A percentile compares a stretch with the other conserved stretches of the same genome.
phyloP scores from a whole-genome alignment of 2,797 vertebrate species.

The Muscicapa comitata region DNA sequence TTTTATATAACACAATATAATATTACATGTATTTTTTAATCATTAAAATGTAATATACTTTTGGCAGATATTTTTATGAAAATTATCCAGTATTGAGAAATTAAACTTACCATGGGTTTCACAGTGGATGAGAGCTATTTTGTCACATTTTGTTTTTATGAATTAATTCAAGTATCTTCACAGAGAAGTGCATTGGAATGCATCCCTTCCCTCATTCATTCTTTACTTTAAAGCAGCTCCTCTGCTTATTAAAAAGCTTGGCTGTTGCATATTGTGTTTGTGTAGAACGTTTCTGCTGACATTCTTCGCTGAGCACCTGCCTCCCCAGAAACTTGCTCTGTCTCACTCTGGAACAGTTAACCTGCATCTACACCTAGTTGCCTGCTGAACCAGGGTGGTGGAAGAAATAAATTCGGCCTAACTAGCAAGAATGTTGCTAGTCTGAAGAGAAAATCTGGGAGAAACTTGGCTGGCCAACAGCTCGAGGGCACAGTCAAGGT shows the following conservation, averaged over 20 bases:
- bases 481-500: neutral
- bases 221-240: neutral
- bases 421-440: neutral
- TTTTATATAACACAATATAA: neutral
- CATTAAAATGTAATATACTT: neutral
- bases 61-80: neutral
- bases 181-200: neutral
- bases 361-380: neutral
- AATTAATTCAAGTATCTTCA: neutral
- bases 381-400: neutral
- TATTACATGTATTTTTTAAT: neutral
- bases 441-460: neutral
- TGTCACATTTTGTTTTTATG: neutral
- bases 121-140: neutral
- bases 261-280: neutral
- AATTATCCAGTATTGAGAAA: neutral
- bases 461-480: neutral
- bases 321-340: neutral
- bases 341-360: neutral
- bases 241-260: neutral
- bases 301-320: accelerated
- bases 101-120: neutral
- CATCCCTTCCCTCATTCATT: neutral
- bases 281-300: neutral
- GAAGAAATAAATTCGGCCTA: neutral